Evolutionary conservation across 2,888 invertebrate species (phyloP).

Genomic region (Agriopis leucophaearia): DNA sequence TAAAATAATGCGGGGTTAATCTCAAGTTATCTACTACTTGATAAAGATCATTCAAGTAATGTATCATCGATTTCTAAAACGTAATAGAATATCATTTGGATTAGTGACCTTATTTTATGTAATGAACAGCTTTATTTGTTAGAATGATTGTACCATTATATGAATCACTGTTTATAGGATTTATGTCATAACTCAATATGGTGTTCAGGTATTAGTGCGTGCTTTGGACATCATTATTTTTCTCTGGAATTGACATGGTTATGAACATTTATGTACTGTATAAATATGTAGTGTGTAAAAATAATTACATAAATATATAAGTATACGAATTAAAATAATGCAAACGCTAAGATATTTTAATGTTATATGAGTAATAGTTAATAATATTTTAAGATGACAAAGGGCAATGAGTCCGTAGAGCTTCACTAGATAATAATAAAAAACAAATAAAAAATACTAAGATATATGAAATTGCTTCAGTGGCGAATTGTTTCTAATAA

Average conservation of each 20-base stretch:
- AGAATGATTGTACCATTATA: no score
- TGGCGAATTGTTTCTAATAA: conserved; percentile 22
- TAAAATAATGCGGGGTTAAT: neutral
- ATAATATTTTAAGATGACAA: neutral
- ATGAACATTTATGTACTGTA: no score
- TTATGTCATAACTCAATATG: neutral
- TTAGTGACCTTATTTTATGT: neutral
- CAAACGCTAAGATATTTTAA: neutral
- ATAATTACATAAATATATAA: neutral
- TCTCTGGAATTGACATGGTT: neutral
- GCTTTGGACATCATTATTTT: neutral
- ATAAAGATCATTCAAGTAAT: neutral
- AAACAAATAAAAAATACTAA: neutral
- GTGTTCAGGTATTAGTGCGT: neutral
- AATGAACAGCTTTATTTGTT: neutral
- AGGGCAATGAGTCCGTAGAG: no score
- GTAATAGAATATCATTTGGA: neutral
- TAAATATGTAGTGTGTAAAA: neutral
- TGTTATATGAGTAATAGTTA: no score
- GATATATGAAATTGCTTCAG: neutral
- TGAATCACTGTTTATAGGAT: neutral
- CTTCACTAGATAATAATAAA: no score
- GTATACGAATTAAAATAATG: neutral
- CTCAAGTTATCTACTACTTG: no score
- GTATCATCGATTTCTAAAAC: neutral